Evolutionary conservation across 2,797 vertebrate genomes (phyloP).

Genomic region (Chelidonichthys spinosus): DNA sequence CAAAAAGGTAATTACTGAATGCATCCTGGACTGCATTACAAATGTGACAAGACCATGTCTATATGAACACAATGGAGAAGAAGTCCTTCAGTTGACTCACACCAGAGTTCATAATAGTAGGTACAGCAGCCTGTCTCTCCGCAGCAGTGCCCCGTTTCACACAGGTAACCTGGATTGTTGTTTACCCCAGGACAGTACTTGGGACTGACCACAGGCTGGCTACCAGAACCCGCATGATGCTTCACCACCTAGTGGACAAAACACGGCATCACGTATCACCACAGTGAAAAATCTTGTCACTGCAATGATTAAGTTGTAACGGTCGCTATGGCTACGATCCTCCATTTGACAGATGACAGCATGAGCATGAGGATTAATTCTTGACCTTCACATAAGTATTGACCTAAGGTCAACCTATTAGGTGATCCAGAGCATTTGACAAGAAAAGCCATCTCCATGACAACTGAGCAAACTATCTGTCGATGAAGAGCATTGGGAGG

Average conservation of each 20-base stretch:
- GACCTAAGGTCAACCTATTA: background rate
- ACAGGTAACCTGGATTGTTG: slow-evolving; percentile 90
- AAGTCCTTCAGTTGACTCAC: slow-evolving; percentile 83
- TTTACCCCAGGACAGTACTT: slow-evolving; percentile 90
- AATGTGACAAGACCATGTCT: background rate
- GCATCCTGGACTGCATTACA: background rate
- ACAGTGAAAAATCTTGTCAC: background rate
- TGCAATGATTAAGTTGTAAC: background rate
- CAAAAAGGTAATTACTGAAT: background rate
- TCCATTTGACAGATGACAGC: background rate
- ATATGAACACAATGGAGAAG: slow-evolving; percentile 11
- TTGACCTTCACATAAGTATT: background rate
- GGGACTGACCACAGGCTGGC: slow-evolving; percentile 73
- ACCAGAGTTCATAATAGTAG: slow-evolving; percentile 96
- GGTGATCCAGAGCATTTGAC: background rate
- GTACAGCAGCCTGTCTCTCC: slow-evolving; percentile 95
- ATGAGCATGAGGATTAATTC: background rate
- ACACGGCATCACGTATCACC: slow-evolving; percentile 31
- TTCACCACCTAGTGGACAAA: slow-evolving; percentile 79
- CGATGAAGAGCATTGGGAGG: background rate
- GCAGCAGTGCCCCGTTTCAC: slow-evolving; percentile 95
- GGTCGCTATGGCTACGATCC: background rate
- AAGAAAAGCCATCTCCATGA: background rate
- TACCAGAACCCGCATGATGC: slow-evolving; percentile 59
- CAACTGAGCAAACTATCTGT: background rate